phyloP scores from a whole-genome alignment of 2,113 vertebrate genomes.

The Lota lota region DNA sequence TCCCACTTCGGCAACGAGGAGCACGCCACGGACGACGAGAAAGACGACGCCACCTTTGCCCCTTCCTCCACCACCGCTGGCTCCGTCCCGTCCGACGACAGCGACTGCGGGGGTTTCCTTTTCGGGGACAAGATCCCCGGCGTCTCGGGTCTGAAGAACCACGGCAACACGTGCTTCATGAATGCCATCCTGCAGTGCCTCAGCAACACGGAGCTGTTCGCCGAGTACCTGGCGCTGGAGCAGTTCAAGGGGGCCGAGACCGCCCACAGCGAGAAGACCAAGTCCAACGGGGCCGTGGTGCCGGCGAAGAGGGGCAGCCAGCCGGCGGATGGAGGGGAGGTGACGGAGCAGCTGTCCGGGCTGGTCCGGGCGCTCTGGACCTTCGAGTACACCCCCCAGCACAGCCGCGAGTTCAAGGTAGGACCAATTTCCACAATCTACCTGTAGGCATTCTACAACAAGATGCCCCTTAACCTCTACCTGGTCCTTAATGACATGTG shows the following conservation, averaged over 20 bases:
- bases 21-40: slow-evolving; percentile 65
- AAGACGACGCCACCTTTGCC: slow-evolving; percentile 69
- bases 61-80: slow-evolving; percentile 60
- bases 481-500: too few relatives aligned
- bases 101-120: slow-evolving; percentile 65
- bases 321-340: slow-evolving; percentile 76
- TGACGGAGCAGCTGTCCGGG: slow-evolving; percentile 93
- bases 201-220: slow-evolving; percentile 97
- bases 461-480: too few relatives aligned
- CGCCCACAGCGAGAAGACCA: slow-evolving; percentile 43
- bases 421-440: neutral
- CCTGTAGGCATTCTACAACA: too few relatives aligned
- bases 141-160: slow-evolving; percentile 91
- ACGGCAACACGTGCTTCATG: slow-evolving; percentile 99
- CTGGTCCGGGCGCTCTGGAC: slow-evolving; percentile 96
- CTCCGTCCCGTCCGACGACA: slow-evolving; percentile 66
- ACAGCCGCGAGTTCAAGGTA: slow-evolving; percentile 98
- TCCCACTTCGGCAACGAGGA: slow-evolving; percentile 83
- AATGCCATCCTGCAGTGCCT: slow-evolving; percentile 97
- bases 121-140: slow-evolving; percentile 81
- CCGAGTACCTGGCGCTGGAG: slow-evolving; percentile 91
- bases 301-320: slow-evolving; percentile 56
- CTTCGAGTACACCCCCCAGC: slow-evolving; percentile 96
- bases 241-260: slow-evolving; percentile 77
- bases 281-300: slow-evolving; percentile 63